Base-by-base conservation (phyloP, 2,113 vertebrate species). In the Polypterus senegalus region DNA sequence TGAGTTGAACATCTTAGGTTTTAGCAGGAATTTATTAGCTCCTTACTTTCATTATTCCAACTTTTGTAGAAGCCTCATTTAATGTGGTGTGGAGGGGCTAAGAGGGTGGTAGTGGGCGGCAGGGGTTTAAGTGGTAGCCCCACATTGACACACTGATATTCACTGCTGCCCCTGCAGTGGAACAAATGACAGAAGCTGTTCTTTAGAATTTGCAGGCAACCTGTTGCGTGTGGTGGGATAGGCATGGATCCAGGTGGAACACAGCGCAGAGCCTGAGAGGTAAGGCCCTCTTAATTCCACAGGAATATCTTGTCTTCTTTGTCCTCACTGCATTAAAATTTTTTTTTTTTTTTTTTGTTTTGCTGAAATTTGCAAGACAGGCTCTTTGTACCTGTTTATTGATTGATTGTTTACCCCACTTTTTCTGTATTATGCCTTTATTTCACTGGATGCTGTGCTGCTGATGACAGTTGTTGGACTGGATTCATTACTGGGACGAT, bases 161-260 rank as follows among this genome's bases (percentile, higher is more conserved):
- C 67, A 62, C 73, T 73, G 66, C 67, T 65, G 3, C 79, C 89
- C 73, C 84, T 85, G 85, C 86, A 89, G 89, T 90, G 86, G 80
- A 83, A 86, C 88, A 83, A 86, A 88, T 92, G 89, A 92, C 88
- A 91, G 90, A 91, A 90, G 91, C 91, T 93, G 86, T 93, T 93
- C 89, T 93, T 91, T 86, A 93, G 91, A 89, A 86, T 92, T 89
- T 90, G 81, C 89, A 93, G 90, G 89, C 83, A 86, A 83, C 84
- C 88, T 88, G 80, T 90, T 78, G 86, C 89, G 88, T 85, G 83
- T 89, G 82, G 76, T 86, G 86, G 85, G 89, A 83, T 85, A 81
- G 82, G 77, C 80, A 87, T 80, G 80, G 78, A 86, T 83, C 84
- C 80, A 83, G 81, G 77, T 84, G 81, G 87, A 90, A 80, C 80